Conservation (phyloP, 2,113 vertebrate genomes). For the Collichthys lucidus region DNA sequence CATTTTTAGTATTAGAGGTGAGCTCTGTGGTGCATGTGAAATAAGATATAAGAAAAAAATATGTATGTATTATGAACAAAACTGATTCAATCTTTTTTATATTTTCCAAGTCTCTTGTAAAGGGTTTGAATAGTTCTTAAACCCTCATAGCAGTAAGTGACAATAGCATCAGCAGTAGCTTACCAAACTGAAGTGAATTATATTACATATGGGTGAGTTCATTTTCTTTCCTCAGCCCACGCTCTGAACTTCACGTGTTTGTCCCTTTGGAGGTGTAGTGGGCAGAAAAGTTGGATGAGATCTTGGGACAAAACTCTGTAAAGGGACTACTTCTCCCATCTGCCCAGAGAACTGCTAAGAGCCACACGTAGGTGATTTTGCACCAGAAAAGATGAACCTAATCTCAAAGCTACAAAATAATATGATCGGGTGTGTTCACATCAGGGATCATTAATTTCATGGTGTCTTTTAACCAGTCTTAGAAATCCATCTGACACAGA, state of each 20-base stretch:
- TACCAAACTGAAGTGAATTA: background rate
- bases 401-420: constrained; percentile 10
- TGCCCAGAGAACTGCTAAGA: background rate
- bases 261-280: constrained; percentile 15
- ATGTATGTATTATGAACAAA: background rate
- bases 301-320: background rate
- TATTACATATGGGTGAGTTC: background rate
- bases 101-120: constrained; percentile 7
- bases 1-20: background rate
- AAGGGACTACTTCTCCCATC: constrained; percentile 8
- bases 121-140: background rate
- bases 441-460: constrained; percentile 38
- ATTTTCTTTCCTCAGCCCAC: constrained; percentile 10
- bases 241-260: constrained; percentile 9
- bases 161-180: background rate
- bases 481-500: constrained; percentile 53
- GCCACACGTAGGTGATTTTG: background rate
- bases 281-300: constrained; percentile 1
- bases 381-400: background rate
- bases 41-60: background rate
- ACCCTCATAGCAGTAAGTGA: background rate
- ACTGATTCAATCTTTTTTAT: background rate
- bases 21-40: background rate
- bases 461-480: constrained; percentile 40
- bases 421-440: constrained; percentile 1